Evolutionary conservation across 2,888 invertebrate species (phyloP).

Genomic region (Deroplatys truncata): DNA sequence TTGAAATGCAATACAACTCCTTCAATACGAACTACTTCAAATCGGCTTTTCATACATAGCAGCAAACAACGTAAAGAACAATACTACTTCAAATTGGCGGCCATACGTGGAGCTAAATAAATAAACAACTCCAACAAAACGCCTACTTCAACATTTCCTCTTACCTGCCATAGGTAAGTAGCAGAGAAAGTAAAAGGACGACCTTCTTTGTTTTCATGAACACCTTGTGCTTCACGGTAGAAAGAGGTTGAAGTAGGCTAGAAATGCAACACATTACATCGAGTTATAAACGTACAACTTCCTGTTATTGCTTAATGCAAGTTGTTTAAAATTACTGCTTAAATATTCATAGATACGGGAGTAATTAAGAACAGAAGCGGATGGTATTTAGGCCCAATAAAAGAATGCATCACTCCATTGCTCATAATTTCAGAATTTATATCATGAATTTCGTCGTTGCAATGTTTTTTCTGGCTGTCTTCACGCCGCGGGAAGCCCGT

Average conservation of each 20-base stretch:
- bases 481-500: not conserved
- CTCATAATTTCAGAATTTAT: slow-evolving; percentile 7
- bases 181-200: too few species aligned
- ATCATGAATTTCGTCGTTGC: slow-evolving; percentile 10
- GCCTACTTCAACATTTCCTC: too few species aligned
- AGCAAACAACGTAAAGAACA: too few species aligned
- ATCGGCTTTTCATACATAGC: too few species aligned
- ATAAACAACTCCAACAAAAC: too few species aligned
- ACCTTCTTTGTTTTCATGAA: too few species aligned
- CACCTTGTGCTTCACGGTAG: too few species aligned
- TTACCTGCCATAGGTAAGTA: too few species aligned
- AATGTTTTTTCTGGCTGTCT: not conserved
- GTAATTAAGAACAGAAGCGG: slow-evolving; percentile 1
- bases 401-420: not conserved
- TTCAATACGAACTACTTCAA: too few species aligned
- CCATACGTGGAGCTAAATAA: too few species aligned
- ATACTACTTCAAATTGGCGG: too few species aligned
- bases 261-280: not conserved
- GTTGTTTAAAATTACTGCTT: not conserved
- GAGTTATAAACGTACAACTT: not conserved
- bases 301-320: not conserved
- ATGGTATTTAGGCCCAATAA: not conserved
- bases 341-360: not conserved
- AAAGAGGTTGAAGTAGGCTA: not conserved
- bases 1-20: too few species aligned